Base-by-base conservation (phyloP, 2,797 vertebrate species). In the Galago senegalensis region DNA sequence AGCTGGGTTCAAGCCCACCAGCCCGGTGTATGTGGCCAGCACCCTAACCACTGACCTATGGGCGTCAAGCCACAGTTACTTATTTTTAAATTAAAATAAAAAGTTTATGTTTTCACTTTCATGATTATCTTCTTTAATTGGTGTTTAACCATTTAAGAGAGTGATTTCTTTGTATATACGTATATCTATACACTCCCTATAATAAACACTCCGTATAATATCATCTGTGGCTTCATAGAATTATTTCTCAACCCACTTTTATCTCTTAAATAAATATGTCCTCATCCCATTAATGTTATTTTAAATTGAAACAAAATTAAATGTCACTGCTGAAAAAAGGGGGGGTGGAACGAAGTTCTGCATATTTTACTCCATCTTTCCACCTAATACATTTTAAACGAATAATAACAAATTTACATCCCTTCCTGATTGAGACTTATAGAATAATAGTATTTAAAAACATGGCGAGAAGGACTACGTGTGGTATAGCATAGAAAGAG, bases 241-340 rank as follows among this genome's bases (percentile, higher is more conserved):
- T 27, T 75, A 5, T 23, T 70, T 83, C 16, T 83, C 58, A 92
- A 4, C 3, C 17, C 11, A 5, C 25, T 65, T 67, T 86, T 60
- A 20, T 73, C 25, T 84, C 3, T 56, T 69, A 34, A 72, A n/a
- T 61, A 72, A 63, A 12, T 72, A 12, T 20, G 61, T 75, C 4
- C 23, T 83, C 70, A 86, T 10, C 53, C 37, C 2, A 34, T 56
- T 25, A 72, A 40, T 56, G 3, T 60, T 94, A 27, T 53, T 83
- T 92, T 89, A 93, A 85, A 56, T 73, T 85, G 73, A 43, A 53
- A 46, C 58, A 95, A 14, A 58, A 61, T 60, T 58, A 14, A 90
- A 76, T 75, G 20, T 31, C 14, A 67, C 17, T 73, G 29, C 53
- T 34, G 13, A 31, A 25, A 79, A 83, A 65, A 82, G 58, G 7